Evolutionary conservation across 1,140 invertebrate species (phyloP).

Genomic region (Elymnias hypermnestra): DNA sequence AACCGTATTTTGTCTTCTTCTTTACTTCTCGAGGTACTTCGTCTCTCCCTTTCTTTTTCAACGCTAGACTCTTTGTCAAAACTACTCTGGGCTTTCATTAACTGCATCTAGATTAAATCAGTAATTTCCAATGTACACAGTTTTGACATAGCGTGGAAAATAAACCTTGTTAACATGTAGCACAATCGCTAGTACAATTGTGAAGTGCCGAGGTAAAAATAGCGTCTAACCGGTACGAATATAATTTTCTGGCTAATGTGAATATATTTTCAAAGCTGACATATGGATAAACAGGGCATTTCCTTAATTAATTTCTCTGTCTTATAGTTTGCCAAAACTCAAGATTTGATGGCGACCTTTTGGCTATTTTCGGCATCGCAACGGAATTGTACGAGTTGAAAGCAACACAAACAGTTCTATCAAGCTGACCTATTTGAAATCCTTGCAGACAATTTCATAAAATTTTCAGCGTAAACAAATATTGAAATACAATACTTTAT

Average conservation of each 20-base stretch:
- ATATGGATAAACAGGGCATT: constrained; percentile 33
- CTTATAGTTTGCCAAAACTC: constrained; percentile 38
- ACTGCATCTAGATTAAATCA: constrained; percentile 73
- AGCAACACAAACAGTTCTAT: constrained; percentile 30
- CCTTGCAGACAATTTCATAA: constrained; percentile 2
- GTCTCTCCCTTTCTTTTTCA: constrained; percentile 71
- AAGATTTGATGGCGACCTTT: constrained; percentile 53
- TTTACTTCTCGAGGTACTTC: constrained; percentile 64
- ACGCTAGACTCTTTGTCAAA: constrained; percentile 75
- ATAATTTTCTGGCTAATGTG: background rate
- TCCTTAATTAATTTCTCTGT: constrained; percentile 56
- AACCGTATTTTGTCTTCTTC: constrained; percentile 57
- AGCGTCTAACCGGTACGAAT: too few relatives aligned
- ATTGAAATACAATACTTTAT: too few relatives aligned
- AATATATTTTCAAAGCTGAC: constrained; percentile 1
- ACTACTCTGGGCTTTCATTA: constrained; percentile 76
- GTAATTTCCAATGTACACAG: too few relatives aligned
- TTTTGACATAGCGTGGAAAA: too few relatives aligned
- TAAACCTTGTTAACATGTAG: too few relatives aligned
- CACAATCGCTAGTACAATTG: too few relatives aligned
- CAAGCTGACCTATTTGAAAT: constrained; percentile 42
- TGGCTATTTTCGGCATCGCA: constrained; percentile 54
- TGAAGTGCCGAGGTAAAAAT: too few relatives aligned
- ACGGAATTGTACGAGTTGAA: constrained; percentile 22
- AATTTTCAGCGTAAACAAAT: background rate